Base-by-base conservation (phyloP, 2,113 vertebrate genomes). In the Zosterops japonicus region DNA sequence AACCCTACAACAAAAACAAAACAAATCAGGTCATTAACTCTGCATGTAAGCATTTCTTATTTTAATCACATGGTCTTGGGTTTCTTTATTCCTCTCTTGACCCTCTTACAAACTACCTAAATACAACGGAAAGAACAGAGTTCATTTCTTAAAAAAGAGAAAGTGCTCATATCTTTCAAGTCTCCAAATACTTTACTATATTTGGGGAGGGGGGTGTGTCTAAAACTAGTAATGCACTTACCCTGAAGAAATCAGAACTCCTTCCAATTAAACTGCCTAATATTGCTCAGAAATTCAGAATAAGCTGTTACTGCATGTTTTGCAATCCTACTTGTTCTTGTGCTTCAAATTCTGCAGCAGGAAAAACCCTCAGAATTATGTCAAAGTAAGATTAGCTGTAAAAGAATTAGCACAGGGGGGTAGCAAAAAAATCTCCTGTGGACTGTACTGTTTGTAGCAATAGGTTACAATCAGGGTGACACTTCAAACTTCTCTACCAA, bases 291-390 rank as follows among this genome's bases (percentile, higher is more conserved):
- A 87, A 74, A 93, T 61, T 69, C 72, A 83, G 56, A 91, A 33
- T 59, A 87, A 94, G n/a, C 83, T 75, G 61, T 41, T 78, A 67
- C 60, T 85, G 55, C n/a, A 88, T 94, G 44, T 94, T 95, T 93
- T 77, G 52, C 81, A 82, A 79, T 77, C 57, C 84, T 69, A 8
- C 90, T 42, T 36, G 57, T 84, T 86, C 68, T 86, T 89, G 53
- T 52, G 67, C 88, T 96, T 93, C 88, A 69, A 91, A 96, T 49
- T 47, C 77, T 82, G n/a, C 64, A 77, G 49, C 50, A 95, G 24
- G 53, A 88, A 88, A 87, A 91, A 83, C 74, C 50, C 82, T 87
- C 92, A 81, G 86, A 90, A 83, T 76, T 89, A 96, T 86, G 90
- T 90, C 72, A 86, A 92, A 95, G 53, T 63, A 78, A 71, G 78